Conservation (phyloP, 30 jellyfish, hydroid and myxozoan genomes). For the Aurelia aurita region DNA sequence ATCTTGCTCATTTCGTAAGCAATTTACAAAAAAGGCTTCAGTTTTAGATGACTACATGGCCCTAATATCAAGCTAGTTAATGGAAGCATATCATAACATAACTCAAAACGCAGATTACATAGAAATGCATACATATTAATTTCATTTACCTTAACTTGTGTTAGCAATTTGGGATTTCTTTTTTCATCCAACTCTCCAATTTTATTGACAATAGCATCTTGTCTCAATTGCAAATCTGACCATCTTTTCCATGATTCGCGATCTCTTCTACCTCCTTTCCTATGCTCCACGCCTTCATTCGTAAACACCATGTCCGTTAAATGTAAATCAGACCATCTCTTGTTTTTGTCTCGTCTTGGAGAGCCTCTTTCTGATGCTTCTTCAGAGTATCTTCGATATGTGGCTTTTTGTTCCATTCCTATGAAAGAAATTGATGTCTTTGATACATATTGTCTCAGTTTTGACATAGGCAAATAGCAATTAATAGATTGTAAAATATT, state of each 20-base stretch:
- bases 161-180: constrained; percentile 57
- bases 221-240: constrained; percentile 92
- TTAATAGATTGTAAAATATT: too few species aligned
- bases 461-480: too few species aligned
- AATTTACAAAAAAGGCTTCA: too few species aligned
- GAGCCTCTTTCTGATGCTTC: constrained; percentile 24
- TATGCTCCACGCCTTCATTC: constrained; percentile 70
- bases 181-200: constrained; percentile 72
- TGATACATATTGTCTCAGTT: too few species aligned
- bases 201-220: constrained; percentile 61
- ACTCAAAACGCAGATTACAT: too few species aligned
- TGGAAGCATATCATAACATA: too few species aligned
- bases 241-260: constrained; percentile 92
- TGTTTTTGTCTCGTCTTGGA: constrained; percentile 10
- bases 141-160: constrained; percentile 64
- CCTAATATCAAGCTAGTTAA: too few species aligned
- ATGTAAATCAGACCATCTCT: constrained; percentile 72
- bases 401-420: constrained; percentile 46
- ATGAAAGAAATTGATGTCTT: background rate
- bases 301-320: constrained; percentile 68
- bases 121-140: too few species aligned
- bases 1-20: too few species aligned
- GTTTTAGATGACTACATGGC: too few species aligned
- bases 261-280: constrained; percentile 12
- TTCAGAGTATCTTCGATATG: constrained; percentile 77